phyloP scores from a whole-genome alignment of 2,888 invertebrate species.

The Cabera pusaria region DNA sequence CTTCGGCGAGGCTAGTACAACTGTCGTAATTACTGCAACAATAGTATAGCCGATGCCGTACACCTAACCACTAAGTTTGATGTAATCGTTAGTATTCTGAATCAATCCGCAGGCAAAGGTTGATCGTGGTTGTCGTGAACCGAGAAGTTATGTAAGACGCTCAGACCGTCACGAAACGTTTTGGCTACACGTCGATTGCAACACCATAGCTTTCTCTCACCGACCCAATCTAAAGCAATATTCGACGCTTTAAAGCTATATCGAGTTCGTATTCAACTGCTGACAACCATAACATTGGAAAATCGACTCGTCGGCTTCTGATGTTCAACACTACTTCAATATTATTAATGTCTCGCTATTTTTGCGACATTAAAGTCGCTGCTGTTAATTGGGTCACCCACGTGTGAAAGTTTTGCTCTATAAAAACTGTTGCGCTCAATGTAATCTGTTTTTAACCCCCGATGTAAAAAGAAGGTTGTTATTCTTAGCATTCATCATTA shows the following conservation, averaged over 20 bases:
- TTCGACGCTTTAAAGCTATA: slow-evolving; percentile 34
- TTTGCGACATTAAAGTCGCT: slow-evolving; percentile 8
- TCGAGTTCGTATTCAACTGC: slow-evolving; percentile 21
- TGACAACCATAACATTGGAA: slow-evolving; percentile 12
- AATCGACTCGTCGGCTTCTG: neutral
- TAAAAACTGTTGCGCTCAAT: slow-evolving; percentile 14
- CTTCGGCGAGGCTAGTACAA: too few relatives aligned
- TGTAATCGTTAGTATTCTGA: slow-evolving; percentile 15
- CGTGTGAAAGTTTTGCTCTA: slow-evolving; percentile 19
- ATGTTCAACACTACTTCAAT: neutral
- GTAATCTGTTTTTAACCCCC: slow-evolving; percentile 7
- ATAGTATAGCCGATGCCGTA: too few relatives aligned
- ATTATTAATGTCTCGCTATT: slow-evolving; percentile 6
- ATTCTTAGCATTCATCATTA: too few relatives aligned
- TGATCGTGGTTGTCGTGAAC: slow-evolving; percentile 48
- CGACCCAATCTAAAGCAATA: slow-evolving; percentile 44
- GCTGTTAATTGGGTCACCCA: slow-evolving; percentile 18
- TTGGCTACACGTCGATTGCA: slow-evolving; percentile 55
- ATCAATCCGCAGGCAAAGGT: slow-evolving; percentile 30
- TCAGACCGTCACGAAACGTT: slow-evolving; percentile 69
- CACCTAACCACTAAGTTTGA: slow-evolving; percentile 3
- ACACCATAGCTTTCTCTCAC: slow-evolving; percentile 71
- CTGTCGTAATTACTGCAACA: too few relatives aligned
- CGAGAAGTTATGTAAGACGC: slow-evolving; percentile 64
- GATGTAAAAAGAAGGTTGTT: too few relatives aligned